Base-by-base conservation (phyloP, 2,113 vertebrate genomes). In the Cricetomys ansorgei region DNA sequence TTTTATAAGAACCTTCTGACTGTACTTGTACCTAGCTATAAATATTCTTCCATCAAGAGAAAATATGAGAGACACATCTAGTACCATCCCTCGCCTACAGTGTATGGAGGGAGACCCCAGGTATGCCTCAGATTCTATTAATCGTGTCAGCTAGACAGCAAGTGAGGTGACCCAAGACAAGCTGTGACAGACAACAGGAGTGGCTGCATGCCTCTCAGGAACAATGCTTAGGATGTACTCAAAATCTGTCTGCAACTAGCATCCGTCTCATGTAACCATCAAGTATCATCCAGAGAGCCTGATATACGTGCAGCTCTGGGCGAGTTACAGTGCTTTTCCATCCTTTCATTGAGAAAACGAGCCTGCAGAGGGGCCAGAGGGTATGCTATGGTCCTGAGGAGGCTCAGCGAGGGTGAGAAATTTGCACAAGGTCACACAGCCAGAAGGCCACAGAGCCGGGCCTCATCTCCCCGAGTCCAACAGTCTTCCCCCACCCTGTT, bases 1-100 rank as follows among this genome's bases (percentile, higher is more conserved):
- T 98, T 99, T 98, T 98, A 99, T 98, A 97, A 98, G 97, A 98
- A 95, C 97, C 97, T 98, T 98, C 97, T 87, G 96, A 97, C 97
- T 98, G 98, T 98, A 98, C 98, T 98, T 97, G 98, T 96, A 91
- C 89, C 16, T n/a, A 92, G 97, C 97, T 94, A 92, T 94, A 96
- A 97, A 90, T 1, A 95, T 0, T 7, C 88, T 95, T 96, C 97
- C 25, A 73, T 43, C 5, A 59, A 76, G 88, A 97, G 76, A 85
- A 76, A 91, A 43, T 27, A 97, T n/a, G 0, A 37, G 80, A 50
- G 64, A 96, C n/a, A 13, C 0, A 64, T 2, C 1, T 12, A 83
- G 7, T 12, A 62, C 91, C 94, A 29, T 25, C 17, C 23, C 0
- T 0, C 5, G n/a, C 27, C 34, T 31, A 0, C 0, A 3, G 0